These are phyloP conservation scores for Rattus norvegicus DNA, from an alignment of 2,113 vertebrate species.

Conservation along the genomic window GRCr8 NC_086029.1:18673501-18674000, in stretches of 20 bases:
- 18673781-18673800: conserved; percentile 17
- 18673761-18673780: not conserved
- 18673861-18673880: conserved; percentile 67
- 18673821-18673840: conserved; percentile 60
- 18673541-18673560: not conserved
- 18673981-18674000: conserved; percentile 48
- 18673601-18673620: not conserved
- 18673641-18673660: not conserved
- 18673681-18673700: not conserved
- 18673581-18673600: not conserved
- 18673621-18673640: too few relatives aligned
- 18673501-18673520: not conserved
- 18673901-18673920: conserved; percentile 71
- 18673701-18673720: conserved; percentile 29
- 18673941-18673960: conserved; percentile 75
- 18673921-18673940: conserved; percentile 76
- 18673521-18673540: not conserved
- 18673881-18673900: conserved; percentile 64
- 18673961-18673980: conserved; percentile 46
- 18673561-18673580: conserved; percentile 15
- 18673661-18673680: not conserved
- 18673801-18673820: conserved; percentile 17
- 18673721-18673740: conserved; percentile 28
- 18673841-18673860: conserved; percentile 72
- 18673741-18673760: not conserved